Evolutionary conservation across 2,113 vertebrate genomes (phyloP), one percentile per base, ranked within the genome.

Genomic region (Bos indicus): DNA sequence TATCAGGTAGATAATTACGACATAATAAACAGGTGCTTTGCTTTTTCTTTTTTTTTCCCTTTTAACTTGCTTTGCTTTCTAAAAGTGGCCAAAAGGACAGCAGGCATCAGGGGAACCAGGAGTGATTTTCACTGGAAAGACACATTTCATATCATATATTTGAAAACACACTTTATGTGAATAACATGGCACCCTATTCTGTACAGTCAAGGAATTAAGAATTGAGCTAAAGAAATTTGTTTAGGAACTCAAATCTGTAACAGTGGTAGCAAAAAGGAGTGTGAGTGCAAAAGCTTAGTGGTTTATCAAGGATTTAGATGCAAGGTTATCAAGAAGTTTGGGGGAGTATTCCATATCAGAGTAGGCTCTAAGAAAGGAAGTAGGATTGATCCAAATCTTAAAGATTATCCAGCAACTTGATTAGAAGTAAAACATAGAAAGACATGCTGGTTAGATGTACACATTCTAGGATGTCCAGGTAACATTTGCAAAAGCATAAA

Each of bases 351-450:
- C 43, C 15, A 6, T 51, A 57, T 74, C 4, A 92, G 52, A 59
- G 33, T 92, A 59, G n/a, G 10, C 36, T 90, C n/a, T 92, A n/a
- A 59, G n/a, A 74, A 82, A 94, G 46, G 43, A 92, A 52, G 30
- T 4, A 60, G 19, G 30, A 51, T 33, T 84, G 36, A 88, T 64
- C 54, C 25, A 82, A n/a, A 95, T 95, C 10, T 60, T 60, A 40
- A 83, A 64, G 17, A 74, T 74, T 87, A 93, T 15, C 40, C 4
- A 64, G n/a, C 48, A 84, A 23, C 54, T 95, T 88, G 30, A 36
- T 94, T 87, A 82, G 60, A 95, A 96, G 36, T 48, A 88, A 91
- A 84, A 60, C 46, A 51, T 13, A 94, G 62, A 88, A 87, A 87
- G 0, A 0, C 6, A 3, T 83, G 7, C 3, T 77, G 9, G 3